Base-by-base conservation (phyloP, 37 sponge, comb jelly and placozoan species). In the Halisarca cf. caerulea region DNA sequence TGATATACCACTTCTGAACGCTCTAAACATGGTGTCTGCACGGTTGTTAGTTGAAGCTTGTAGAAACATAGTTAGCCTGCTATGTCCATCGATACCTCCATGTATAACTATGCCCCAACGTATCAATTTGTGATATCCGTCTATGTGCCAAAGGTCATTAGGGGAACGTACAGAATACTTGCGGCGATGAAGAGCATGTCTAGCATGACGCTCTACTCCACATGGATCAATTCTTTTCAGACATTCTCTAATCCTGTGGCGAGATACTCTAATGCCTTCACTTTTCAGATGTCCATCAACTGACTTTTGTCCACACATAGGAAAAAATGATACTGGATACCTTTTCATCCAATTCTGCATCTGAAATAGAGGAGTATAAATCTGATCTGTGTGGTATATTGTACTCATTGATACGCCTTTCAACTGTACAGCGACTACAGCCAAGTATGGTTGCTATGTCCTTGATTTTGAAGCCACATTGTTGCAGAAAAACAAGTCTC, bases 181-280 rank as follows among this genome's bases (percentile, higher is more conserved):
- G 2, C 44, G 39, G 25, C 45, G 20, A 11, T 24, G 77, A 17
- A 74, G 25, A 40, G 25, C 36, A 21, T 20, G 27, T 38, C 90
- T 79, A 9, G 39, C 38, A 35, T 86, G 57, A n/a, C 28, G 17
- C 23, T 70, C n/a, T 27, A 86, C 44, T 30, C 84, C 86, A 25
- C 15, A 18, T 58, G 90, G 88, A 84, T 90, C 94, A 6, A 87
- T 80, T 28, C 85, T 57, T 32, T 37, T 40, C 25, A 93, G 28
- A 41, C 86, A 84, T 30, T 87, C 83, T 36, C 90, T 79, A 17
- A 89, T 53, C 53, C 93, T 78, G 25, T 89, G 54, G 15, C 88
- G 42, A 24, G 3, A 82, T 21, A 93, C 53, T 28, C 18, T 3
- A 2, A 86, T 68, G 14, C 93, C 93, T 59, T 43, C 17, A 55